Evolutionary conservation across 1,140 invertebrate genomes (phyloP).

Genomic region (Cyphomyrmex costatus): DNA sequence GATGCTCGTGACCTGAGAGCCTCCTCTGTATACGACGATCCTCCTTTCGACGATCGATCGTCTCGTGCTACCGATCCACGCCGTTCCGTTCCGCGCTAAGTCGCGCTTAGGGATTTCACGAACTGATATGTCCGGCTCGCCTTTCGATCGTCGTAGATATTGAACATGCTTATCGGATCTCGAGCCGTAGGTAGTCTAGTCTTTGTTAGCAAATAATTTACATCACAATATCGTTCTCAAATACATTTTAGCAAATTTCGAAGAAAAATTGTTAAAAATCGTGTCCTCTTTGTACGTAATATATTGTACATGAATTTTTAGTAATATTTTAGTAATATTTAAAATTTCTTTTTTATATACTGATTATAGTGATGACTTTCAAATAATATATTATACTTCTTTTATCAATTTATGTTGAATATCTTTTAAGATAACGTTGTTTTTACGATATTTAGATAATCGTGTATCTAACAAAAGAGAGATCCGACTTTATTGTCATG

Average conservation of each 20-base stretch:
- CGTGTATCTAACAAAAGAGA: too few relatives aligned
- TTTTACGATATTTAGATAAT: too few relatives aligned
- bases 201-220: background rate
- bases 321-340: background rate
- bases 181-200: background rate
- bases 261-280: background rate
- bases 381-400: background rate
- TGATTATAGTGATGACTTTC: background rate
- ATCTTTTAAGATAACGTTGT: background rate
- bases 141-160: background rate
- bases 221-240: background rate
- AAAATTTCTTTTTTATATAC: background rate
- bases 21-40: conserved; percentile 59
- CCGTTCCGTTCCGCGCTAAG: background rate
- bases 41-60: conserved; percentile 71
- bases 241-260: background rate
- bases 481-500: conserved; percentile 42
- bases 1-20: conserved; percentile 73
- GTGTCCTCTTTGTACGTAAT: background rate
- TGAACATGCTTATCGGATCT: background rate
- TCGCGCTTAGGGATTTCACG: conserved; percentile 60
- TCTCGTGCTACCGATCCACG: conserved; percentile 37
- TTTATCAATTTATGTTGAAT: background rate
- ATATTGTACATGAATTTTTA: too few relatives aligned
- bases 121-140: conserved; percentile 5